Evolutionary conservation across 2,113 vertebrate genomes (phyloP).

Genomic region (Leucopternis melanops): DNA sequence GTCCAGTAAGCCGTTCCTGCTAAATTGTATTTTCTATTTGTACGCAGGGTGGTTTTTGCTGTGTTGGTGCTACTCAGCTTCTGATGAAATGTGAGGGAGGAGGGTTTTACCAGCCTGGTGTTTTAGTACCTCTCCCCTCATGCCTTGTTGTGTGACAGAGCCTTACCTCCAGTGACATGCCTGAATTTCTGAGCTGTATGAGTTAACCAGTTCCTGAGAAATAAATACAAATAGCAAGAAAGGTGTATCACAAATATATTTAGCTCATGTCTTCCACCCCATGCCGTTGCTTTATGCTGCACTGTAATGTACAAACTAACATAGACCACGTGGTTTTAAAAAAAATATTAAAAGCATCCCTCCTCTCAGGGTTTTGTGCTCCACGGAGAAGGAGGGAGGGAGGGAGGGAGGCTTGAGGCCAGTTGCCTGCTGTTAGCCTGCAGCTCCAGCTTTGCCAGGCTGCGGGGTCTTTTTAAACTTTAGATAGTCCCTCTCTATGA

Average conservation of each 20-base stretch:
- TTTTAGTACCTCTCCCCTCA: not conserved
- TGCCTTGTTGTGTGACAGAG: not conserved
- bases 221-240: not conserved
- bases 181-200: not conserved
- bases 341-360: rapidly evolving
- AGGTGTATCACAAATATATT: not conserved
- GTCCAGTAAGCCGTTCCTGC: not conserved
- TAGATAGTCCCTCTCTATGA: rapidly evolving
- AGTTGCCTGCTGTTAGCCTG: not conserved
- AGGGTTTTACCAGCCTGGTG: not conserved
- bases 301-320: not conserved
- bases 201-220: not conserved
- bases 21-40: rapidly evolving
- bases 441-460: not conserved
- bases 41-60: not conserved
- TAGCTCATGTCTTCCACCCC: not conserved
- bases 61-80: not conserved
- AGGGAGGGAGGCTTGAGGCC: not conserved
- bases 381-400: not conserved
- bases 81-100: not conserved
- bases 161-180: not conserved
- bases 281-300: not conserved
- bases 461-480: not conserved
- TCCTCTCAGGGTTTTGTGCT: not conserved
- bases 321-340: rapidly evolving